A percentile compares a stretch with the other conserved stretches of the same genome.
phyloP scores from a whole-genome alignment of 2,888 invertebrate genomes.

The Chesias legatella region DNA sequence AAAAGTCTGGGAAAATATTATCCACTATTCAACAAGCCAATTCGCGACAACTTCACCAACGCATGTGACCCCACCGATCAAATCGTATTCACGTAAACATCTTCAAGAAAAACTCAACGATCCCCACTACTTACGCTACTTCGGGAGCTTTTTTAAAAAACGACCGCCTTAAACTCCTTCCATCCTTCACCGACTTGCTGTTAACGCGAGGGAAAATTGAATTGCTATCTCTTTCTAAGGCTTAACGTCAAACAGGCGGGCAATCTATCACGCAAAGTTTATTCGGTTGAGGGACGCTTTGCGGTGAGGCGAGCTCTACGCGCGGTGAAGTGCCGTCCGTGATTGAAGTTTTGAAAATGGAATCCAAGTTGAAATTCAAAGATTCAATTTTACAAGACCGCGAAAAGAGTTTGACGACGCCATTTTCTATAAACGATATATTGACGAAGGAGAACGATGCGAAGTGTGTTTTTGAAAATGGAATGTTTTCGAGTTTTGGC shows the following conservation, averaged over 20 bases:
- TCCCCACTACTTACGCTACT: slow-evolving; percentile 78
- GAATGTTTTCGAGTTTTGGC: slow-evolving; percentile 64
- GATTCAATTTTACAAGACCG: slow-evolving; percentile 61
- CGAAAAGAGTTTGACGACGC: slow-evolving; percentile 78
- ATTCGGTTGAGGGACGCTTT: slow-evolving; percentile 77
- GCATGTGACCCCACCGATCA: slow-evolving; percentile 62
- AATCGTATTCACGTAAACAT: slow-evolving; percentile 78
- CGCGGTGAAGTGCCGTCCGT: slow-evolving; percentile 55
- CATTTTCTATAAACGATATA: slow-evolving; percentile 88
- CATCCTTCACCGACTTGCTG: slow-evolving; percentile 43
- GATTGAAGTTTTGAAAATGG: slow-evolving; percentile 56
- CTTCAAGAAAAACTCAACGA: slow-evolving; percentile 79
- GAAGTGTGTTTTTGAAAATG: slow-evolving; percentile 68
- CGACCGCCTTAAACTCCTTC: slow-evolving; percentile 52
- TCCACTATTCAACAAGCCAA: slow-evolving; percentile 51
- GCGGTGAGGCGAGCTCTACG: slow-evolving; percentile 64
- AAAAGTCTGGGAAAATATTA: too few species aligned
- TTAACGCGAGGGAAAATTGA: slow-evolving; percentile 14
- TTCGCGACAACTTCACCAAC: slow-evolving; percentile 40
- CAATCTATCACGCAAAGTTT: slow-evolving; percentile 75
- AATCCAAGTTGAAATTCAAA: slow-evolving; percentile 66
- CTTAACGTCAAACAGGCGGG: slow-evolving; percentile 73
- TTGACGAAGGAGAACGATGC: slow-evolving; percentile 79
- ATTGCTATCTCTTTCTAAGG: slow-evolving; percentile 61
- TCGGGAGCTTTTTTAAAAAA: slow-evolving; percentile 72